Percentiles rank a stretch among this genome's conserved stretches.
Conservation (phyloP, 1,140 invertebrate species). For the Dendroctonus valens region DNA sequence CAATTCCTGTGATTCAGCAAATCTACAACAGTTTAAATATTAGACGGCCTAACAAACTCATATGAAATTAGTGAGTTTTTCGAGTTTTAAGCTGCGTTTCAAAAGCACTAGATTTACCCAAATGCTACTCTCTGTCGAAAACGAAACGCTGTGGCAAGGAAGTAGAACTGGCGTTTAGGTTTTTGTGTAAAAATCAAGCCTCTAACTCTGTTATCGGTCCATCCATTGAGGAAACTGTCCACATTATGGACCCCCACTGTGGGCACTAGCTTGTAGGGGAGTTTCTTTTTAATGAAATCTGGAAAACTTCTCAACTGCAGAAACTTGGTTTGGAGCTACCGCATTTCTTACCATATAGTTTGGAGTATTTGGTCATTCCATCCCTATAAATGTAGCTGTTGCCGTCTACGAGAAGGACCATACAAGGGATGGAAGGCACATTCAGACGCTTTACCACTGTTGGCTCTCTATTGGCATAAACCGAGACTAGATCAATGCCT, state of each 20-base stretch:
- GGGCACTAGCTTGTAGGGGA: conserved; percentile 77
- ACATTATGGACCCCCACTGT: conserved; percentile 71
- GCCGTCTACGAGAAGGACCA: conserved; percentile 80
- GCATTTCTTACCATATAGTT: conserved; percentile 68
- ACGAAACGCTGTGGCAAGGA: conserved; percentile 84
- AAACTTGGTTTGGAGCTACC: too few relatives aligned
- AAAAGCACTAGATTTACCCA: conserved; percentile 64
- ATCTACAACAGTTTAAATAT: conserved; percentile 52
- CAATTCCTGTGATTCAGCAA: conserved; percentile 62
- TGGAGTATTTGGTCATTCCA: conserved; percentile 67
- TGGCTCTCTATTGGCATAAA: conserved; percentile 80
- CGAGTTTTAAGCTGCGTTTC: not conserved
- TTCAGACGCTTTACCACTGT: conserved; percentile 73
- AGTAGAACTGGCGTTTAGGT: conserved; percentile 73
- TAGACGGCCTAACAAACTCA: not conserved
- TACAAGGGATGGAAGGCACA: conserved; percentile 74
- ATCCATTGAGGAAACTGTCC: conserved; percentile 79
- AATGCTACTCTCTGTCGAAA: conserved; percentile 84
- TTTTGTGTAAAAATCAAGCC: conserved; percentile 84
- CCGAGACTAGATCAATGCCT: conserved; percentile 70
- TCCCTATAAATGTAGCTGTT: conserved; percentile 79
- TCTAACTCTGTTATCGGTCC: conserved; percentile 88
- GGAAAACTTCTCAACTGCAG: conserved; percentile 31
- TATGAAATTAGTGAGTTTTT: too few relatives aligned
- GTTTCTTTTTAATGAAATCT: conserved; percentile 83